Conservation (phyloP, 2,888 invertebrate species). For the Polylopha cassiicola region DNA sequence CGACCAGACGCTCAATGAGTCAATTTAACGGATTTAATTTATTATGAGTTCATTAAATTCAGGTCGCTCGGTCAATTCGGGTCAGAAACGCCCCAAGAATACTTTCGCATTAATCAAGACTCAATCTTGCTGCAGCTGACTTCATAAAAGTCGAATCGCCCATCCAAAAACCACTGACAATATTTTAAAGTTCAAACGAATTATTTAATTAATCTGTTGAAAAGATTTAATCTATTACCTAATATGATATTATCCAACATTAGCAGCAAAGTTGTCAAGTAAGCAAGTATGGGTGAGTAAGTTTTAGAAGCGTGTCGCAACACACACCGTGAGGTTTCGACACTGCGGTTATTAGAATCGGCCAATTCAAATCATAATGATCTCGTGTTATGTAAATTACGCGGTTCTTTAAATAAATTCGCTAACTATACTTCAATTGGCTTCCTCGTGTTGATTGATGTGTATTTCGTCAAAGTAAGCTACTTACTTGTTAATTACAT, state of each 20-base stretch:
- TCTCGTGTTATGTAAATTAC: slow-evolving; percentile 53
- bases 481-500: too few relatives aligned
- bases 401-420: slow-evolving; percentile 38
- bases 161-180: neutral
- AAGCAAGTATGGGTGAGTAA: slow-evolving; percentile 49
- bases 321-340: slow-evolving; percentile 66
- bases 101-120: neutral
- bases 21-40: slow-evolving; percentile 73
- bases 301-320: slow-evolving; percentile 52
- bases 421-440: slow-evolving; percentile 30
- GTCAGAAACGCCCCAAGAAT: slow-evolving; percentile 31
- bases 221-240: slow-evolving; percentile 49
- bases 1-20: slow-evolving; percentile 65
- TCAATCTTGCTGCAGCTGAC: slow-evolving; percentile 1
- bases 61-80: slow-evolving; percentile 57
- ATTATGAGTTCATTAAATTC: slow-evolving; percentile 65
- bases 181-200: slow-evolving; percentile 2
- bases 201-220: slow-evolving; percentile 26
- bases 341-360: slow-evolving; percentile 46
- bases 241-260: slow-evolving; percentile 62
- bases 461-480: too few relatives aligned
- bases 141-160: neutral
- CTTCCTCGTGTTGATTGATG: slow-evolving; percentile 28
- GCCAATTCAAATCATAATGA: slow-evolving; percentile 43
- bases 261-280: slow-evolving; percentile 51